Evolutionary conservation across 2,797 vertebrate genomes (phyloP).

Genomic region (Myioborus melanocephalus): DNA sequence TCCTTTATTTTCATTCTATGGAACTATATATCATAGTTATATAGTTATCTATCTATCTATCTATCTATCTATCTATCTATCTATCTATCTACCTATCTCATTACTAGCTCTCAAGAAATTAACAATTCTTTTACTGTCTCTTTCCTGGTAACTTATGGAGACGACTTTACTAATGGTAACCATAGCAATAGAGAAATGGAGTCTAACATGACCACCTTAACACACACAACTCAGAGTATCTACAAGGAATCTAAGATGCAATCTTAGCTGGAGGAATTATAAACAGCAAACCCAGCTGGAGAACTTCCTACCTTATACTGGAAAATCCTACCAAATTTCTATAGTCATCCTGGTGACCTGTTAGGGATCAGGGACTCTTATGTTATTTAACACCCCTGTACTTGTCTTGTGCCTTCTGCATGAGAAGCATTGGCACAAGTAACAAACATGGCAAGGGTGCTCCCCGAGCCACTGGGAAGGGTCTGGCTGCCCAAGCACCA

Average conservation of each 20-base stretch:
- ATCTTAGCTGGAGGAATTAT: not conserved
- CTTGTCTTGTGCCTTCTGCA: not conserved
- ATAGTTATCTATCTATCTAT: not conserved
- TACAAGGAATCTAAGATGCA: not conserved
- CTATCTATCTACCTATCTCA: not conserved
- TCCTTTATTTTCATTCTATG: not conserved
- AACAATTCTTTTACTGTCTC: not conserved
- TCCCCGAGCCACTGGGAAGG: not conserved
- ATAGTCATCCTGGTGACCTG: not conserved
- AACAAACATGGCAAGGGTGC: not conserved
- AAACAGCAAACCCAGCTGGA: not conserved
- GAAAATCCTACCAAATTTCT: not conserved
- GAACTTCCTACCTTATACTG: not conserved
- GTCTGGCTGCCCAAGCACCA: not conserved
- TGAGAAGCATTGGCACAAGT: not conserved
- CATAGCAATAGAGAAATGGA: not conserved
- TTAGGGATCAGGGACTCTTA: not conserved
- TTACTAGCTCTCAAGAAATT: not conserved
- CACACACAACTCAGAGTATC: not conserved
- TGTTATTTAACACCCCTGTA: not conserved
- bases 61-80: not conserved
- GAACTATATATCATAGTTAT: not conserved
- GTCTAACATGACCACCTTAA: not conserved
- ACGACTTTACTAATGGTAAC: not conserved
- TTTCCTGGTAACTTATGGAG: not conserved